phyloP scores from a whole-genome alignment of 2,113 vertebrate genomes.

The Zosterops lateralis region DNA sequence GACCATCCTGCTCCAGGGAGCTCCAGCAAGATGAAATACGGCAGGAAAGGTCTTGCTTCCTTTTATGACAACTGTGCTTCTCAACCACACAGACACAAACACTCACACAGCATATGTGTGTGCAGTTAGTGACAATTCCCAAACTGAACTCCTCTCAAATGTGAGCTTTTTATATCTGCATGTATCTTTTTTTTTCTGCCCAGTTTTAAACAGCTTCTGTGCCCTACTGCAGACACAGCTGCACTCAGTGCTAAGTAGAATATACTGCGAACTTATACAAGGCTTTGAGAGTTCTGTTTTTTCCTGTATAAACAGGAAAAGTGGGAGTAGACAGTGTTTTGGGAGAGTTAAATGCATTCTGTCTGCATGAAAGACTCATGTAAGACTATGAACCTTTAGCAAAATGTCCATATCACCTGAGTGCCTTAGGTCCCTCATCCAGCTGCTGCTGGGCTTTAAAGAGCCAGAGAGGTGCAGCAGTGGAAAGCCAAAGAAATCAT shows the following conservation, averaged over 20 bases:
- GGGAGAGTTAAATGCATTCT: background rate
- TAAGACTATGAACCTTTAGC: background rate
- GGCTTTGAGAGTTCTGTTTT: background rate
- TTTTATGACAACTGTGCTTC: background rate
- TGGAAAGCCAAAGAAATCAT: background rate
- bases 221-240: background rate
- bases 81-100: background rate
- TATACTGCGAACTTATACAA: background rate
- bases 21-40: background rate
- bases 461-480: background rate
- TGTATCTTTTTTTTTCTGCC: background rate
- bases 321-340: background rate
- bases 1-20: background rate
- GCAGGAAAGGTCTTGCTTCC: background rate
- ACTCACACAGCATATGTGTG: rapidly evolving
- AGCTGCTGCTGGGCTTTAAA: background rate
- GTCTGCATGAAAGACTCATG: background rate
- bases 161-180: background rate
- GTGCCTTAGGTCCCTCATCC: background rate
- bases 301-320: background rate
- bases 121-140: background rate
- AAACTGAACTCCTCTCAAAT: background rate
- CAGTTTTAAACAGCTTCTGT: background rate
- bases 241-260: background rate
- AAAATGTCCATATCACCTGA: background rate